phyloP scores from a whole-genome alignment of 2,797 vertebrate species.

The Diplodus puntazzo region DNA sequence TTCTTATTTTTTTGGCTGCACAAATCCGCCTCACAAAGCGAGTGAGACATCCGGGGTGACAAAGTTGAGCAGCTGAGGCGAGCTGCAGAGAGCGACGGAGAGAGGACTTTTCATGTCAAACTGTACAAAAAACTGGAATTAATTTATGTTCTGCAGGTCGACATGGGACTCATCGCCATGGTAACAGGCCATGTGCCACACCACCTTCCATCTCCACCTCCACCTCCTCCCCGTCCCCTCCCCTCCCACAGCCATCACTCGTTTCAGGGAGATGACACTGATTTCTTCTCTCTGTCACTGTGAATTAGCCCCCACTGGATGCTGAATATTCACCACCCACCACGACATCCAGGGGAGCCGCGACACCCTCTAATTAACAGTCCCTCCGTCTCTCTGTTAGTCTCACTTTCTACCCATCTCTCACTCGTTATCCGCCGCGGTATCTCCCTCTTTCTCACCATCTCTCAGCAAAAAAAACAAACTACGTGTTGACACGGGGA shows the following conservation, averaged over 20 bases:
- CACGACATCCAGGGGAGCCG: conserved; percentile 28
- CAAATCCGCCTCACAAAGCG: conserved; percentile 13
- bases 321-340: conserved; percentile 49
- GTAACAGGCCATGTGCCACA: conserved; percentile 81
- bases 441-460: conserved; percentile 37
- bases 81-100: not conserved
- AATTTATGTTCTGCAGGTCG: conserved; percentile 75
- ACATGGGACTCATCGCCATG: conserved; percentile 78
- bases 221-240: conserved; percentile 6
- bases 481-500: conserved; percentile 27
- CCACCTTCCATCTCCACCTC: conserved; percentile 57
- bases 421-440: conserved; percentile 24
- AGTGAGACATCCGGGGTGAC: conserved; percentile 35
- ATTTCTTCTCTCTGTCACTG: conserved; percentile 43
- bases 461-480: conserved; percentile 27
- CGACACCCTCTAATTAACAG: conserved; percentile 52
- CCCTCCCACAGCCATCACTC: conserved; percentile 53
- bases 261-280: conserved; percentile 44
- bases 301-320: conserved; percentile 36
- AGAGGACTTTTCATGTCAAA: conserved; percentile 32
- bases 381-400: conserved; percentile 38
- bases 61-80: conserved; percentile 38
- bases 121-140: conserved; percentile 49
- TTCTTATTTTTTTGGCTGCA: conserved; percentile 41
- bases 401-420: conserved; percentile 39